Evolutionary conservation across 2,888 invertebrate genomes (phyloP), one percentile per base, ranked within the genome.

Genomic region (Nezara viridula): DNA sequence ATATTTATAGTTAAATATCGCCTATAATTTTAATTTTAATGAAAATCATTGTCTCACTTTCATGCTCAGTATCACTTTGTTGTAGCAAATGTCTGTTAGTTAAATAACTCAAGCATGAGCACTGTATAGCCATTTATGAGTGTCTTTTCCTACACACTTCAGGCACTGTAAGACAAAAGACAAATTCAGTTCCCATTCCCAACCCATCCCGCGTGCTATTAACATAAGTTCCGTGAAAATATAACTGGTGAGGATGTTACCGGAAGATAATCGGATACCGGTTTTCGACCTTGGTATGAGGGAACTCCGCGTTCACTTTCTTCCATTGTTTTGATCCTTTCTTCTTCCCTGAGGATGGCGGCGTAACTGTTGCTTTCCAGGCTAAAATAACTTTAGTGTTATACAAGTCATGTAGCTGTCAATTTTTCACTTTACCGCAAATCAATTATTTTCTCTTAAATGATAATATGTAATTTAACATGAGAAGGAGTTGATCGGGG

Each of bases 221-320:
- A 81, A 81, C 81, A 81, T 81, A 81, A 81, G n/a, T 81, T 47
- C 44, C 44, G 12, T 4, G 81, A 81, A n/a, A 24, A 81, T 24
- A 47, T 44, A 7, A 40, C n/a, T 4, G 14, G 12, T 6, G 44
- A 47, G 44, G 81, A 81, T 81, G 81, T n/a, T 81, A 47, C 10
- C 44, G 81, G 44, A 81, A 81, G 81, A 47, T 47, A 40, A 77
- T 77, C 9, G 77, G n/a, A 44, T 47, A 14, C 44, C 44, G 81
- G 81, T 81, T 44, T 81, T 47, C 44, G 81, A 81, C 81, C 81
- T 81, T 81, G 81, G 81, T 47, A 14, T 40, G 81, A 37, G 81
- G 81, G 81, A 81, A 81, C 44, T 44, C n/a, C n/a, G 14, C 40
- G 5, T 81, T 81, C 81, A 81, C 81, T 81, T 81, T 81, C 81